Percentiles rank a stretch among this genome's conserved stretches.
These are phyloP conservation scores for Epinephelus awoara DNA, from an alignment of 2,797 vertebrate genomes.

Conservation along the genomic window DNA sequence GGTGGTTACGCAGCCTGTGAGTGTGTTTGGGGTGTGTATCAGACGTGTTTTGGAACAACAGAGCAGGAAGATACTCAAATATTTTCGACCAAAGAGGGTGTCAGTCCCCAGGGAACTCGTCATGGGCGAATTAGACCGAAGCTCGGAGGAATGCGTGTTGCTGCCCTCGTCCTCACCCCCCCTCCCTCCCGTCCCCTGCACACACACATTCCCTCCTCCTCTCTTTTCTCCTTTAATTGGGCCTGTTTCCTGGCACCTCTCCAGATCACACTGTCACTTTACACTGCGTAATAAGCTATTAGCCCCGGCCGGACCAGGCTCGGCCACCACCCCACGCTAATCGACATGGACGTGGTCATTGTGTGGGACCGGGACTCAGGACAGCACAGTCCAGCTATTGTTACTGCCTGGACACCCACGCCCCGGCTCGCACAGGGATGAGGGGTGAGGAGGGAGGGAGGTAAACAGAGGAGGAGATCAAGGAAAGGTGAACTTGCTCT, in stretches of 20 bases:
- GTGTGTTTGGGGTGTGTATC: conserved; percentile 61
- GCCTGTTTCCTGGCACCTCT: conserved; percentile 85
- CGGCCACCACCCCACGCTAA: conserved; percentile 89
- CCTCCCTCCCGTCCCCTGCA: conserved; percentile 8
- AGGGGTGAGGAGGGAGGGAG: conserved; percentile 7
- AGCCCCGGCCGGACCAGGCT: conserved; percentile 85
- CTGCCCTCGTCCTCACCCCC: conserved; percentile 67
- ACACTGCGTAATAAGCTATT: conserved; percentile 95
- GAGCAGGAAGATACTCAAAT: conserved; percentile 59
- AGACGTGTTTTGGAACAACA: conserved; percentile 62
- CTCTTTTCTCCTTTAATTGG: conserved; percentile 92
- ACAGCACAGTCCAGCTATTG: conserved; percentile 89
- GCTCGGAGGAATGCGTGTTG: conserved; percentile 70
- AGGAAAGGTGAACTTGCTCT: conserved; percentile 67
- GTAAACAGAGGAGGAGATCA: conserved; percentile 67
- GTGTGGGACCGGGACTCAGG: conserved; percentile 84
- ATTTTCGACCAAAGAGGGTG: conserved; percentile 57
- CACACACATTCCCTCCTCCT: conserved; percentile 37
- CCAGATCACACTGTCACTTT: conserved; percentile 92
- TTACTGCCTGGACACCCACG: conserved; percentile 77
- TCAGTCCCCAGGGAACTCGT: conserved; percentile 64
- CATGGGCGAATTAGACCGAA: conserved; percentile 68
- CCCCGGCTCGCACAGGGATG: conserved; percentile 71
- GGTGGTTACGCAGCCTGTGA: conserved; percentile 15
- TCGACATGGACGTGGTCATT: conserved; percentile 93